These are phyloP conservation scores for Mixornis gularis DNA, from an alignment of 2,113 vertebrate species.

Conservation along the genomic window DNA sequence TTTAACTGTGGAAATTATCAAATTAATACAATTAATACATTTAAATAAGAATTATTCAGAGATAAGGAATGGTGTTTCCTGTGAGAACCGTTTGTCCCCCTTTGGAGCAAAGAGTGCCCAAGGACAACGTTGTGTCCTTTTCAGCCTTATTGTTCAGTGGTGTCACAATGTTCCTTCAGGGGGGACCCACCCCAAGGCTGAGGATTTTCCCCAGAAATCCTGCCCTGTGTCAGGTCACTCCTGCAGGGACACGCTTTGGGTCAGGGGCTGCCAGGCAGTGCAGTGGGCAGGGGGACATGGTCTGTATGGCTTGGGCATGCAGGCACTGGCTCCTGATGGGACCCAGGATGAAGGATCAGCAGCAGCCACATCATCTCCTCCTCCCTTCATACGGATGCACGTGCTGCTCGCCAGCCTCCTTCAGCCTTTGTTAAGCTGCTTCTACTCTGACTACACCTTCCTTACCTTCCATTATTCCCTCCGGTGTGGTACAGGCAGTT, in stretches of 20 bases:
- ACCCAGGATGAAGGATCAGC: too few species aligned
- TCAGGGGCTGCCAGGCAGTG: neutral
- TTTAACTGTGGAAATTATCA: neutral
- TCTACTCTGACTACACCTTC: neutral
- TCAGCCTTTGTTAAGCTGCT: neutral
- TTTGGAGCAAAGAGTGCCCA: neutral
- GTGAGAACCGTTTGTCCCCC: fast-evolving
- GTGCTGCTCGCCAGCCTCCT: neutral
- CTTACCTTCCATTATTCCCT: neutral
- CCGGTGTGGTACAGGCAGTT: neutral
- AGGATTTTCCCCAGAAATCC: neutral
- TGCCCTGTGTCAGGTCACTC: neutral
- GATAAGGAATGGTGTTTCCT: neutral
- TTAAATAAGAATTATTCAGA: neutral
- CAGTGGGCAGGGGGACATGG: fast-evolving
- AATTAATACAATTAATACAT: neutral
- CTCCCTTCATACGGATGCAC: fast-evolving
- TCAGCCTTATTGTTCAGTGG: neutral
- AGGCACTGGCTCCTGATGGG: neutral
- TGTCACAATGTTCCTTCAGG: neutral
- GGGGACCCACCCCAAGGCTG: neutral
- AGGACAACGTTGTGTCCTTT: neutral
- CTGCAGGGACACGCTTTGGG: neutral
- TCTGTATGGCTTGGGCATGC: fast-evolving
- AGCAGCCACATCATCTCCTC: neutral